Percentiles rank a stretch among this genome's conserved stretches.
phyloP scores from a whole-genome alignment of 2,888 invertebrate species.

The Tupiocoris notatus region DNA sequence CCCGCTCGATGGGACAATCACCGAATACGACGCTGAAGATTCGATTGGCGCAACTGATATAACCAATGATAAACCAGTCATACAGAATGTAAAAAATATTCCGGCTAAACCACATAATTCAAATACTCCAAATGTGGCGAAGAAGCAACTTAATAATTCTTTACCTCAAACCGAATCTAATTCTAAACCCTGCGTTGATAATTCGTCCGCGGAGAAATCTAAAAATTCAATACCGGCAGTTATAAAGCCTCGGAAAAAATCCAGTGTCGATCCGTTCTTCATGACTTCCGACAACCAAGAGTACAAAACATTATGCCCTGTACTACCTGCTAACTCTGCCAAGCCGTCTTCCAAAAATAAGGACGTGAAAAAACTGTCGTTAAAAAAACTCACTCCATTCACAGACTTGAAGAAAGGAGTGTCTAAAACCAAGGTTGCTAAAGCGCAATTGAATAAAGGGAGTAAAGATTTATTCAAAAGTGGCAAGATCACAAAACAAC shows the following conservation, averaged over 20 bases:
- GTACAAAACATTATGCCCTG: conserved; percentile 36
- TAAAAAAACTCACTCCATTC: conserved; percentile 6
- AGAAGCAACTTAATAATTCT: not conserved
- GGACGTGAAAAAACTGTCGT: not conserved
- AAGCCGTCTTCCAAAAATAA: conserved; percentile 18
- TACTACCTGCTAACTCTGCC: conserved; percentile 20
- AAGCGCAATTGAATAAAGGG: not conserved
- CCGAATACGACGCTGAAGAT: conserved; percentile 3
- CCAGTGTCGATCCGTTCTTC: conserved; percentile 44
- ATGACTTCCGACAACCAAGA: conserved; percentile 39
- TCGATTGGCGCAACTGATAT: not conserved
- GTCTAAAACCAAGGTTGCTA: conserved; percentile 9
- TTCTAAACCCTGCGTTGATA: no score
- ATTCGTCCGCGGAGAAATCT: not conserved
- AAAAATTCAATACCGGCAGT: not conserved
- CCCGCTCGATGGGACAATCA: not conserved
- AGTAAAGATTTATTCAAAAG: not conserved
- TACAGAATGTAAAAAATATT: no score
- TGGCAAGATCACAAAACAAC: conserved; percentile 3
- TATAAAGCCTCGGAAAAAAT: not conserved
- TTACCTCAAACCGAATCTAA: no score
- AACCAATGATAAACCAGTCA: not conserved
- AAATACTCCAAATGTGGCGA: not conserved
- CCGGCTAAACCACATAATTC: not conserved
- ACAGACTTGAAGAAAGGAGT: not conserved